Evolutionary conservation across 2,113 vertebrate genomes (phyloP), one percentile per base, ranked within the genome.

Genomic region (Seriola aureovittata): DNA sequence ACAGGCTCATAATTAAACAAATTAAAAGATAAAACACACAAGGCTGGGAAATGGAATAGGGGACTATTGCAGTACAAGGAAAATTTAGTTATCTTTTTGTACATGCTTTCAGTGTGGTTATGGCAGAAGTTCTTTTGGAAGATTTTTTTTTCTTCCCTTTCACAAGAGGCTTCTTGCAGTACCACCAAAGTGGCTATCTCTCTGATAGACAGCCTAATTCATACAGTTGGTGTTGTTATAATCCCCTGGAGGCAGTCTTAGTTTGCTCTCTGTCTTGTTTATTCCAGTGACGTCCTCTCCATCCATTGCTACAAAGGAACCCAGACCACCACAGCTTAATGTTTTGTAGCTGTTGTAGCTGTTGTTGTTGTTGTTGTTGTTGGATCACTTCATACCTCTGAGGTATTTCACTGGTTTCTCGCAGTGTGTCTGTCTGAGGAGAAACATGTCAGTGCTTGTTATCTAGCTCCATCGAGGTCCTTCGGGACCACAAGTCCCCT

Each of bases 191-290:
- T 72, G 67, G 25, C 81, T 80, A 21, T 82, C 23, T 58, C 34
- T 80, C 70, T 84, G 87, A 88, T 46, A 76, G 85, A 85, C 87
- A 79, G 77, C 58, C 75, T 85, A 66, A 86, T 88, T 91, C 88
- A 86, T 82, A 83, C 72, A 75, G 75, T 71, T 66, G 69, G 57
- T 83, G 78, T 74, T 62, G 66, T 84, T 71, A 48, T 48, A 85
- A 87, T 85, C 80, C 85, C 81, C 84, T 3, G 2, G 78, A 80
- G 81, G 64, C 71, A 55, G 54, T 72, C 82, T 84, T 58, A 36
- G 78, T 84, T 68, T 81, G 62, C 71, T 80, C 62, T 84, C 58
- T 73, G 76, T 63, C 79, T 81, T 92, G 82, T 92, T 91, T 88
- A 83, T 85, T 83, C 80, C 62, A 80, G 52, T 68, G 65, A 87